Evolutionary conservation across 2,888 invertebrate species (phyloP).

Genomic region (Autographa gamma): DNA sequence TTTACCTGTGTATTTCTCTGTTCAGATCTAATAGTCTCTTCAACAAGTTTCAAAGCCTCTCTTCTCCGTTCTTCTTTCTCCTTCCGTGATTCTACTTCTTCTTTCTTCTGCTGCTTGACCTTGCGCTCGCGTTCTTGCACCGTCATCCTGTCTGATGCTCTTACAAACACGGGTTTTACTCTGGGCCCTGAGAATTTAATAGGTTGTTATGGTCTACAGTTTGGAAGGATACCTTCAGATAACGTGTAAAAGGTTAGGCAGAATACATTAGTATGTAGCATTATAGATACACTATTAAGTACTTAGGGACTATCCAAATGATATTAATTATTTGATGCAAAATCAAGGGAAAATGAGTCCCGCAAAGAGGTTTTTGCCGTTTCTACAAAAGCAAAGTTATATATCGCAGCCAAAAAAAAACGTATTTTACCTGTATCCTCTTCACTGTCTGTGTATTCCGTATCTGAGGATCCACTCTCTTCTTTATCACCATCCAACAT

Average conservation of each 20-base stretch:
- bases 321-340: no score
- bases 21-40: conserved; percentile 96
- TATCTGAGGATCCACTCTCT: conserved; percentile 93
- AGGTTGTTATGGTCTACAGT: neutral
- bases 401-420: neutral
- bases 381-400: no score
- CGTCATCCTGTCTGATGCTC: conserved; percentile 97
- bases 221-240: no score
- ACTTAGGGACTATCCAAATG: no score
- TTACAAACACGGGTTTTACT: conserved; percentile 97
- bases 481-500: conserved; percentile 90
- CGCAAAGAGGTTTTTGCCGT: no score
- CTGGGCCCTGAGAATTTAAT: conserved; percentile 91
- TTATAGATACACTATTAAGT: no score
- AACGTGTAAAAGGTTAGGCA: no score
- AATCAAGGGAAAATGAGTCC: no score
- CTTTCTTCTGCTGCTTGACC: conserved; percentile 94
- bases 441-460: conserved; percentile 96
- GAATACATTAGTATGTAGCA: no score
- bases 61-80: conserved; percentile 96
- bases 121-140: conserved; percentile 98
- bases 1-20: conserved; percentile 89
- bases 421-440: conserved; percentile 92
- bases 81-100: conserved; percentile 94
- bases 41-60: conserved; percentile 96